Conservation (phyloP, 2,797 vertebrate genomes). For the Mus minutoides region DNA sequence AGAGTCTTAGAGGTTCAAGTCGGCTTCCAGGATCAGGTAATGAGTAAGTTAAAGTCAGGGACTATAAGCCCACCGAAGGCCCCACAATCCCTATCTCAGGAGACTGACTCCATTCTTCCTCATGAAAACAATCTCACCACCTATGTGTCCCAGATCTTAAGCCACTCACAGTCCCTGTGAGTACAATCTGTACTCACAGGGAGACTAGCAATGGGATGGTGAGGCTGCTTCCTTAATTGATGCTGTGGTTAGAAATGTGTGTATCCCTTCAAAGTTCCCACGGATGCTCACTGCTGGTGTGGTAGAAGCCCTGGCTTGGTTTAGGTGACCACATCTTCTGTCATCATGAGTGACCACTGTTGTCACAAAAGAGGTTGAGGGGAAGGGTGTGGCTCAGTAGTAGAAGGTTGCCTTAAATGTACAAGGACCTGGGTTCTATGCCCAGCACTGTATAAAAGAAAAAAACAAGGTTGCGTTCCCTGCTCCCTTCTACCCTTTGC, state of each 20-base stretch:
- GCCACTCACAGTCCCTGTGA: no score
- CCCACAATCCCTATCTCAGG: neutral
- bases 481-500: neutral
- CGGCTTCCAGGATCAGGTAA: neutral
- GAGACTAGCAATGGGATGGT: neutral
- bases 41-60: neutral
- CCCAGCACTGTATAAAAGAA: neutral
- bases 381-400: neutral
- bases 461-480: neutral
- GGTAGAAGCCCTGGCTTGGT: neutral
- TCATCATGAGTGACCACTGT: neutral
- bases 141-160: no score
- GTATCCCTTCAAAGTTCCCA: neutral
- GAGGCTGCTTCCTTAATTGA: neutral
- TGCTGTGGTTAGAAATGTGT: neutral
- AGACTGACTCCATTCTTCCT: neutral
- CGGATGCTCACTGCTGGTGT: fast-evolving
- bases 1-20: neutral
- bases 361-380: neutral
- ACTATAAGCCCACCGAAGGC: neutral
- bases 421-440: neutral
- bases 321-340: neutral
- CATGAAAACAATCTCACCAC: neutral
- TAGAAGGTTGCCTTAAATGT: neutral
- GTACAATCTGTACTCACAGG: neutral